Percentiles rank a stretch among this genome's conserved stretches.
Conservation (phyloP, 2,113 vertebrate species). For the Willisornis vidua region DNA sequence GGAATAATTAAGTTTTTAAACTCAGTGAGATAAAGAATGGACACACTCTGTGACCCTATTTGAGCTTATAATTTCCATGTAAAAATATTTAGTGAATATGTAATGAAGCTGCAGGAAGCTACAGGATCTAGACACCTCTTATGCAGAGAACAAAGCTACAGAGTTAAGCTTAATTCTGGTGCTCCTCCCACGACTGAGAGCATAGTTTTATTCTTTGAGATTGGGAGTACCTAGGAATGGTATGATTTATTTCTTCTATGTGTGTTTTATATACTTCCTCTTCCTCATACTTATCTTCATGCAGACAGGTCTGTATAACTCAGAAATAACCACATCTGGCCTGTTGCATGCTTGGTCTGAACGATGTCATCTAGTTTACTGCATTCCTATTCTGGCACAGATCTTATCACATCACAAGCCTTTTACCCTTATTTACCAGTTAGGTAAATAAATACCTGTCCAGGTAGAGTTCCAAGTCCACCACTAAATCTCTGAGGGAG, state of each 20-base stretch:
- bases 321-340: neutral
- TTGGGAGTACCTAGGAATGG: neutral
- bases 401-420: neutral
- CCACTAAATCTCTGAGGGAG: neutral
- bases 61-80: neutral
- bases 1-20: neutral
- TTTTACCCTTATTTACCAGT: neutral
- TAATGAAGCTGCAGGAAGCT: neutral
- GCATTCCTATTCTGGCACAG: neutral
- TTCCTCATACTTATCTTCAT: neutral
- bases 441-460: neutral
- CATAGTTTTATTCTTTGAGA: neutral
- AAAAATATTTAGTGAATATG: neutral
- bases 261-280: neutral
- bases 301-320: neutral
- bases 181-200: fast-evolving
- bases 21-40: neutral
- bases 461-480: neutral
- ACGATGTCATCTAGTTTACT: neutral
- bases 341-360: fast-evolving
- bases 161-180: neutral
- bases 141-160: neutral
- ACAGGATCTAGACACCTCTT: neutral
- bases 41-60: neutral
- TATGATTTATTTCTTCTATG: neutral